Evolutionary conservation across 2,113 vertebrate genomes (phyloP).

Genomic region (Australoheros scitulus): DNA sequence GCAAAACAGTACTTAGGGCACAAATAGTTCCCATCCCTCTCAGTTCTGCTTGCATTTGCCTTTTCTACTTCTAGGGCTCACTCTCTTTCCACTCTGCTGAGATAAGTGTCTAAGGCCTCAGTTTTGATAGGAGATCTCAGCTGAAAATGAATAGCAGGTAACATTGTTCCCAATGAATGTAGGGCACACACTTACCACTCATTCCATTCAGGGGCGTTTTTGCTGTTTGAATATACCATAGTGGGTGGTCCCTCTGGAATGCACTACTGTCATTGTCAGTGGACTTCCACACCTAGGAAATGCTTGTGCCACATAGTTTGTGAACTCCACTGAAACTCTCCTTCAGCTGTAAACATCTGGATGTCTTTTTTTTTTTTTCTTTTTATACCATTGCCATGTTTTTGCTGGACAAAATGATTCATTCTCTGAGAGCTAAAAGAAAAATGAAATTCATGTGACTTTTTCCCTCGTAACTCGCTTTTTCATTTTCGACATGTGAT

Average conservation of each 20-base stretch:
- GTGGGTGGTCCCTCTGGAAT: slow-evolving; percentile 49
- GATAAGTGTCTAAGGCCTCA: slow-evolving; percentile 34
- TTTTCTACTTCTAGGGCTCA: slow-evolving; percentile 65
- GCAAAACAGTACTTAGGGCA: slow-evolving; percentile 44
- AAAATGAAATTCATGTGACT: slow-evolving; percentile 54
- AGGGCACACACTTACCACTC: slow-evolving; percentile 67
- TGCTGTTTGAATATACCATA: slow-evolving; percentile 45
- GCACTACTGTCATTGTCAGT: slow-evolving; percentile 50
- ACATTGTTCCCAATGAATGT: slow-evolving; percentile 76
- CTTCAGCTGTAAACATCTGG: slow-evolving; percentile 73
- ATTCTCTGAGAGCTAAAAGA: slow-evolving; percentile 56
- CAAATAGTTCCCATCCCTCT: slow-evolving; percentile 49
- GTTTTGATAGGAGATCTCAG: slow-evolving; percentile 47
- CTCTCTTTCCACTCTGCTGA: slow-evolving; percentile 39
- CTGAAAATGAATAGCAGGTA: slow-evolving; percentile 66
- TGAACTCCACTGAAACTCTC: slow-evolving; percentile 51
- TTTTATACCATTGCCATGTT: slow-evolving; percentile 63
- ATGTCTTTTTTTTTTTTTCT: slow-evolving; percentile 42
- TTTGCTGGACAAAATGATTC: slow-evolving; percentile 70
- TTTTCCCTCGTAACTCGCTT: slow-evolving; percentile 50
- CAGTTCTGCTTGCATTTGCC: slow-evolving; percentile 61
- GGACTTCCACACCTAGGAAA: slow-evolving; percentile 41
- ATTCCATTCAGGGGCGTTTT: slow-evolving; percentile 63
- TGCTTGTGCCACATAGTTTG: slow-evolving; percentile 40
- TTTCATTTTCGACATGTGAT: slow-evolving; percentile 50